Evolutionary conservation across 2,888 invertebrate genomes (phyloP).

Genomic region (Himalopsyche tibetana): DNA sequence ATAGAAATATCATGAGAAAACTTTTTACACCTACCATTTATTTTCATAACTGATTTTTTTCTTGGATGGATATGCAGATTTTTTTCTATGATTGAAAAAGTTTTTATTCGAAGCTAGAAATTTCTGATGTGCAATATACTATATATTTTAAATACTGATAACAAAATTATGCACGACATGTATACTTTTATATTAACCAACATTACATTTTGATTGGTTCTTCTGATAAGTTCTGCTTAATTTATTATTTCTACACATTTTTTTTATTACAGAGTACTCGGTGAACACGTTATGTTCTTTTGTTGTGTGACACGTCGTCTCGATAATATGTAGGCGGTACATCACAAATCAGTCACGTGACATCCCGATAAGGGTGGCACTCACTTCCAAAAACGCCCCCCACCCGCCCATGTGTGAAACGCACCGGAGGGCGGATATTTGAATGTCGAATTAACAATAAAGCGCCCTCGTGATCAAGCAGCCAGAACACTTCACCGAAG

Average conservation of each 20-base stretch:
- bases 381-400: conserved; percentile 19
- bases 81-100: too few species aligned
- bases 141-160: too few species aligned
- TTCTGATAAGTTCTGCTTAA: too few species aligned
- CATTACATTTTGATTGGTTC: too few species aligned
- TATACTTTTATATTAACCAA: too few species aligned
- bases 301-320: background rate
- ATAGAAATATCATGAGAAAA: too few species aligned
- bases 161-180: too few species aligned
- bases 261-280: background rate
- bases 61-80: too few species aligned
- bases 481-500: conserved; percentile 53
- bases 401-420: conserved; percentile 41
- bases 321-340: background rate
- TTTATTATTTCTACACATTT: background rate
- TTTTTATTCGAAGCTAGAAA: too few species aligned
- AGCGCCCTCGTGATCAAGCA: conserved; percentile 57
- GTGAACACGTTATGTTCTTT: background rate
- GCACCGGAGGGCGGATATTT: conserved; percentile 49
- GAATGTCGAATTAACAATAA: conserved; percentile 51
- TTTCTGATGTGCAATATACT: too few species aligned
- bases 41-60: too few species aligned
- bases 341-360: conserved; percentile 50
- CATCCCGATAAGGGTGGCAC: conserved; percentile 44
- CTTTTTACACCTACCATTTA: too few species aligned